These are phyloP conservation scores for Alligator mississippiensis DNA, from an alignment of 2,113 vertebrate species.

Conservation along the genomic window DNA sequence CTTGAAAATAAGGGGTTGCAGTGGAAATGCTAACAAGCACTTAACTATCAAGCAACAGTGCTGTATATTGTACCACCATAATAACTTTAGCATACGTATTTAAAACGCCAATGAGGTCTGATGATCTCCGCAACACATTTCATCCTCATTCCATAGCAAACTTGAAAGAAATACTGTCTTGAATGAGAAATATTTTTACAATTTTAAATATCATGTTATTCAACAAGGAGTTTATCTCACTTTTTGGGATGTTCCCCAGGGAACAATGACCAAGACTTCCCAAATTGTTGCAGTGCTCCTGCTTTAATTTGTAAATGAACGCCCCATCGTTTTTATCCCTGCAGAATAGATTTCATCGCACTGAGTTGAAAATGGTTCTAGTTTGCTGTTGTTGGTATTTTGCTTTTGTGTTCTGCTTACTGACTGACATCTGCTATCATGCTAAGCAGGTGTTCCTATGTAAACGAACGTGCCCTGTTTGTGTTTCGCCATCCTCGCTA, in stretches of 20 bases:
- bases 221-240: background rate
- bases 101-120: background rate
- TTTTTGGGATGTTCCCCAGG: background rate
- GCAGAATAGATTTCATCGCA: constrained; percentile 43
- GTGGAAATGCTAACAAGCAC: background rate
- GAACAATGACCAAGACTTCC: constrained; percentile 10
- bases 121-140: background rate
- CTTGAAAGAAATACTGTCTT: background rate
- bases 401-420: constrained; percentile 90
- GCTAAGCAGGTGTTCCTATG: constrained; percentile 99
- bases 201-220: background rate
- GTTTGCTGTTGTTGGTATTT: constrained; percentile 83
- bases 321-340: constrained; percentile 43
- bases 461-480: constrained; percentile 99
- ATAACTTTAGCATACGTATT: background rate
- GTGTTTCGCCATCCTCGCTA: constrained; percentile 94
- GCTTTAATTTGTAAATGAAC: constrained; percentile 17
- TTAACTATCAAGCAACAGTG: background rate
- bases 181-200: constrained; percentile 5
- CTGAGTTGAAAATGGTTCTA: constrained; percentile 70
- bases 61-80: background rate
- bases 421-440: constrained; percentile 99
- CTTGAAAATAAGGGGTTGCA: background rate
- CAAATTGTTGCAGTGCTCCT: background rate
- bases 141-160: background rate